These are phyloP conservation scores for Azorinus chamasolen DNA, from an alignment of 2,888 invertebrate species.

Conservation along the genomic window DNA sequence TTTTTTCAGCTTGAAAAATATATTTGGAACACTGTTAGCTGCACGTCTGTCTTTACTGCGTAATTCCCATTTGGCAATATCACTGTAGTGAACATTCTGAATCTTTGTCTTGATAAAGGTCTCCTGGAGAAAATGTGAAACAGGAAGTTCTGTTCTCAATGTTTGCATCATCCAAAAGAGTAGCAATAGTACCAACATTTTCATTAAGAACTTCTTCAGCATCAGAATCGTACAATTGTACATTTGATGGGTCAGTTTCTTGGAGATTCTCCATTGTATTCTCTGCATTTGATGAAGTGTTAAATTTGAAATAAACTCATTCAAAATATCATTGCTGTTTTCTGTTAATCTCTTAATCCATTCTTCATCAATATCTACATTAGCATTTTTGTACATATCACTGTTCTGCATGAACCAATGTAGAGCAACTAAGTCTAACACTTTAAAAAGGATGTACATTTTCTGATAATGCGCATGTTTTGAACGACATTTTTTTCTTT, in stretches of 20 bases:
- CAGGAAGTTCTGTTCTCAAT: slow-evolving; percentile 1
- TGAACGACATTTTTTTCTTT: slow-evolving; percentile 50
- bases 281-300: neutral
- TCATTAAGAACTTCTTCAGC: neutral
- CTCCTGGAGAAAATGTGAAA: slow-evolving; percentile 8
- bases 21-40: slow-evolving; percentile 43
- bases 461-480: slow-evolving; percentile 29
- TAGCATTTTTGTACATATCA: slow-evolving; percentile 44
- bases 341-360: slow-evolving; percentile 24
- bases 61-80: slow-evolving; percentile 11
- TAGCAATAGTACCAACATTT: slow-evolving; percentile 36
- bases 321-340: slow-evolving; percentile 1
- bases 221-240: slow-evolving; percentile 1
- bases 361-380: slow-evolving; percentile 33
- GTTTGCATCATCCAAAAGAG: slow-evolving; percentile 2
- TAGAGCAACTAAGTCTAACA: slow-evolving; percentile 38
- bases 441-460: slow-evolving; percentile 45
- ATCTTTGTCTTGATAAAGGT: slow-evolving; percentile 5
- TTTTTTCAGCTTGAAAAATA: slow-evolving; percentile 55
- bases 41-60: neutral
- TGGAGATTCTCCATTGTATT: no score
- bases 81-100: slow-evolving; percentile 6
- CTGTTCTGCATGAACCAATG: slow-evolving; percentile 41
- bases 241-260: neutral
- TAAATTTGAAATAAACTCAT: slow-evolving; percentile 2